Conservation (phyloP, 2,113 vertebrate species). For the Laticauda laticaudata region DNA sequence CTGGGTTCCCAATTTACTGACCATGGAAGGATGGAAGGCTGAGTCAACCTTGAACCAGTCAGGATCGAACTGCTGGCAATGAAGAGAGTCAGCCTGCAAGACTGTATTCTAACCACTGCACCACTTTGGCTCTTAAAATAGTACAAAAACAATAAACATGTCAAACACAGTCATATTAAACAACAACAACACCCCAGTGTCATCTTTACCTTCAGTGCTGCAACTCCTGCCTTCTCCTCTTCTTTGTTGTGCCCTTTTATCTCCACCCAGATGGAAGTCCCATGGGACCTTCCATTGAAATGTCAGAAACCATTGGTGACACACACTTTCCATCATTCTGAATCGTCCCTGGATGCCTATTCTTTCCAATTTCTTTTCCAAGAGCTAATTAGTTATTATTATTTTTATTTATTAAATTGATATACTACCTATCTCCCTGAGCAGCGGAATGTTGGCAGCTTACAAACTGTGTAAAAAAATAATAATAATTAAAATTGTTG, state of each 20-base stretch:
- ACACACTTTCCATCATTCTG: neutral
- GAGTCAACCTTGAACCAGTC: neutral
- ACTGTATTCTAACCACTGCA: neutral
- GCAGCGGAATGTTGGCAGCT: neutral
- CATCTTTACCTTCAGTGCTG: too few relatives aligned
- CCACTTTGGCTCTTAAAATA: too few relatives aligned
- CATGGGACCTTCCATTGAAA: neutral
- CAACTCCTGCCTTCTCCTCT: too few relatives aligned
- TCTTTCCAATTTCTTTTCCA: neutral
- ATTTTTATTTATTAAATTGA: neutral
- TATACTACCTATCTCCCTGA: neutral
- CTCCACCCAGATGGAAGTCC: too few relatives aligned
- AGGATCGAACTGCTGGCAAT: neutral
- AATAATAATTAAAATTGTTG: neutral
- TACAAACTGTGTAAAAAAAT: neutral
- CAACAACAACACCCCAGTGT: too few relatives aligned
- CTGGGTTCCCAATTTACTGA: neutral
- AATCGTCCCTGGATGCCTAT: neutral
- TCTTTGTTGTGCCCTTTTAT: too few relatives aligned
- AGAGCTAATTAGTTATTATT: neutral
- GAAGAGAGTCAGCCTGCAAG: neutral
- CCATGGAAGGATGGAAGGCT: neutral
- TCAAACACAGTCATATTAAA: too few relatives aligned
- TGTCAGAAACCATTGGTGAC: neutral
- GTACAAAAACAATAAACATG: too few relatives aligned